Evolutionary conservation across 2,113 vertebrate species (phyloP), one percentile per base, ranked within the genome.

Genomic region (Nibea coibor): DNA sequence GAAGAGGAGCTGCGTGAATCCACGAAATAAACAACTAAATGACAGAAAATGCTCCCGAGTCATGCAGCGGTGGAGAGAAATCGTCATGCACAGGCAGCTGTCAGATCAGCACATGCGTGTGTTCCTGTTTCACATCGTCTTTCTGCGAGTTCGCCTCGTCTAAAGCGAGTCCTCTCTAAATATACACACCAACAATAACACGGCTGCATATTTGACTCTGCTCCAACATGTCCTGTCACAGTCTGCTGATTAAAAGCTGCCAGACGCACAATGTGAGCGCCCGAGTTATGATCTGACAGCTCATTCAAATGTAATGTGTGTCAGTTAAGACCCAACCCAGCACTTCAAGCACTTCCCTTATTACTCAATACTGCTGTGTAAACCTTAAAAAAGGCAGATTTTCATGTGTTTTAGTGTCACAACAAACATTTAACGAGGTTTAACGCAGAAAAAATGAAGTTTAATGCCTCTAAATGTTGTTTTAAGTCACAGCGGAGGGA

Each of bases 231-330:
- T 39, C 6, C 35, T 35, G 53, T 62, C 63, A 3, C 10, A 24
- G 54, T 74, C 19, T 48, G 59, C 63, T 24, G 81, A 59, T 31
- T 22, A 69, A 54, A 50, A 15, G 54, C 59, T 50, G 56, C 56
- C 64, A 66, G 45, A 75, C 35, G 26, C 56, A 31, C 86, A 47
- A n/a, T 11, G 10, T 71, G 65, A 4, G 3, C 43, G 10, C 43
- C 7, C 6, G 1, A 39, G 35, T 39, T 39, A 39, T 39, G 35
- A 39, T 39, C 35, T 7, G 35, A 56, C 86, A 76, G 79, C 58
- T 88, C 88, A 89, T 87, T 85, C 86, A 72, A 58, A 85, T 84
- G 77, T 5, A 76, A 89, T 83, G 76, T 72, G 74, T 87, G 84
- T 87, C 90, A 80, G 84, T 87, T 87, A 65, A 71, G 72, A 82